Base-by-base conservation (phyloP, 37 sponge, comb jelly and placozoan genomes). In the Agelas oroides region DNA sequence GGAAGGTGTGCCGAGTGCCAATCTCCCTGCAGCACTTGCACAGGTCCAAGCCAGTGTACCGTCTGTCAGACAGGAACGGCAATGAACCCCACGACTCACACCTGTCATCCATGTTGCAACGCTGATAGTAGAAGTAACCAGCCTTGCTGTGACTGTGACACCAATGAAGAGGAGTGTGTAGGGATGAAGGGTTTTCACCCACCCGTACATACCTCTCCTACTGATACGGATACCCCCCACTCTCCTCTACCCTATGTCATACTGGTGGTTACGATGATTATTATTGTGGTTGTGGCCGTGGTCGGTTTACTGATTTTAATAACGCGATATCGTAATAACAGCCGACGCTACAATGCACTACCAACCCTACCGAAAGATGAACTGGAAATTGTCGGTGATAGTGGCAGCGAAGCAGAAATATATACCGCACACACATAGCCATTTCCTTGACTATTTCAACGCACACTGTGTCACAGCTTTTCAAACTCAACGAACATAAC, bases 111-210 rank as follows among this genome's bases (percentile, higher is more conserved):
- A 0, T 86, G 87, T 39, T 86, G 87, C 24, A 79, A 79, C 52
- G 23, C 80, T 19, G 87, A 86, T 53, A 13, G 11, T 12, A 20
- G 1, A 24, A 3, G 1, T 34, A 17, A 2, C 1, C 15, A 5
- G 1, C 55, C 61, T 5, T 84, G 84, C 65, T 84, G 84, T 61
- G 75, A 84, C 40, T 84, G 84, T 53, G 75, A 53, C 55, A 2
- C 20, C 5, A 65, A 64, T 24, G 32, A 39, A 36, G 30, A 16
- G 12, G 31, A 14, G 31, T 84, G 84, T 53, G 46, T 53, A 31
- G 24, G 19, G 33, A 8, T 3, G 17, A n/a, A 31, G 61, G 18
- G 18, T n/a, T 30, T 30, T 18, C 33, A 13, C 58, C 16, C 55
- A 23, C 34, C 18, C 46, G 3, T 34, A 13, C 32, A 2, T 5